Base-by-base conservation (phyloP, 2,113 vertebrate genomes). In the Rhinichthys klamathensis region DNA sequence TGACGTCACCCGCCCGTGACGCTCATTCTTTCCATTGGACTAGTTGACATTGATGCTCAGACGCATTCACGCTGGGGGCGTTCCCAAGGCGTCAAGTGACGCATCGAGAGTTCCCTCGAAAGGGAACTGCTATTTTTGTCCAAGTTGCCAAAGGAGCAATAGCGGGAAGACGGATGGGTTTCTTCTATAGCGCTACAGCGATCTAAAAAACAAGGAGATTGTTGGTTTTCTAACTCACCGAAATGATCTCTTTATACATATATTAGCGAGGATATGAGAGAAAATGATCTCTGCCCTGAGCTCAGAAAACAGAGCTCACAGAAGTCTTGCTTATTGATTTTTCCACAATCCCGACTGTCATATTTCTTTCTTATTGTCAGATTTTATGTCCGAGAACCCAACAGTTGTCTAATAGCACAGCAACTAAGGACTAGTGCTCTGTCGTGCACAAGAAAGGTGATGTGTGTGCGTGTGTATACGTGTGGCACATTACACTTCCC, bases 331-430 rank as follows among this genome's bases (percentile, higher is more conserved):
- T 87, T 90, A 91, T 92, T 86, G 91, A 92, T 93, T 89, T 90
- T 80, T n/a, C 16, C 23, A 60, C 4, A 74, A 80, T 74, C n/a
- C 46, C 44, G 44, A 58, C 49, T n/a, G 65, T 75, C 65, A 86
- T 60, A 75, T 81, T 81, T 86, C 92, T 93, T 91, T 92, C 84
- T 72, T 82, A 90, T 90, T 91, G 93, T 92, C 92, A 91, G 80
- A 90, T 91, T 92, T 93, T 92, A 92, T 92, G 91, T 92, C 81
- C 87, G 15, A 82, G 86, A 87, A 90, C 91, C 88, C 90, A 91
- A 90, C 90, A 85, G 84, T 61, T 90, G 89, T 90, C 90, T 89
- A 93, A 92, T 92, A 92, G 91, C 13, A 23, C 80, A 72, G 32
- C 2, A 12, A 54, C 49, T 49, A 35, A 63, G 78, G n/a, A 78